Percentiles rank a stretch among this genome's conserved stretches.
phyloP scores from a whole-genome alignment of 2,113 vertebrate species.

The Periophthalmus modestus region DNA sequence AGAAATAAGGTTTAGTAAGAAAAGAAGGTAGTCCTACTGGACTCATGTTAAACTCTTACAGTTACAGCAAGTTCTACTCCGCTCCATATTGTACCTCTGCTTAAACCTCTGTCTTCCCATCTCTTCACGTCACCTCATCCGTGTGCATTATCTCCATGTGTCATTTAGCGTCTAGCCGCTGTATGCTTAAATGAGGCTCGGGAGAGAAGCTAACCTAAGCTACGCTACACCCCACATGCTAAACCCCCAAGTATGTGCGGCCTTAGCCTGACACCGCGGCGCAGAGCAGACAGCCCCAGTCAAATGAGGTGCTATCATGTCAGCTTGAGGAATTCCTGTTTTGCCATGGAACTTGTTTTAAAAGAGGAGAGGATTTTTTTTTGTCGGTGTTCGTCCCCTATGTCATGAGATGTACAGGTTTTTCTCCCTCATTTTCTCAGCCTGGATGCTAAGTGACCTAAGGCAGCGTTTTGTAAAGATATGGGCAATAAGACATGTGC shows the following conservation, averaged over 20 bases:
- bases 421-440: conserved; percentile 21
- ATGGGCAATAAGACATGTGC: conserved; percentile 45
- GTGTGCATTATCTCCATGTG: conserved; percentile 78
- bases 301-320: conserved; percentile 70
- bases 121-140: conserved; percentile 70
- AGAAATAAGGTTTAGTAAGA: not conserved
- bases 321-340: conserved; percentile 67
- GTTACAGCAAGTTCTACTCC: conserved; percentile 62
- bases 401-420: conserved; percentile 62
- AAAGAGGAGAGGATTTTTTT: conserved; percentile 69
- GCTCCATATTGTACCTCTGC: conserved; percentile 73
- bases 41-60: not conserved
- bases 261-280: conserved; percentile 62
- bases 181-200: conserved; percentile 59
- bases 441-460: conserved; percentile 64
- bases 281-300: conserved; percentile 69
- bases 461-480: conserved; percentile 68
- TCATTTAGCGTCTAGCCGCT: conserved; percentile 69
- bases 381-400: conserved; percentile 78
- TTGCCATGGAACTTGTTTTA: conserved; percentile 64
- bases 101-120: conserved; percentile 76
- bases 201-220: conserved; percentile 52
- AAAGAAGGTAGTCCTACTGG: too few species aligned
- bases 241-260: conserved; percentile 40
- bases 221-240: conserved; percentile 43